Base-by-base conservation (phyloP, 2,113 vertebrate genomes). In the Clarias magur region DNA sequence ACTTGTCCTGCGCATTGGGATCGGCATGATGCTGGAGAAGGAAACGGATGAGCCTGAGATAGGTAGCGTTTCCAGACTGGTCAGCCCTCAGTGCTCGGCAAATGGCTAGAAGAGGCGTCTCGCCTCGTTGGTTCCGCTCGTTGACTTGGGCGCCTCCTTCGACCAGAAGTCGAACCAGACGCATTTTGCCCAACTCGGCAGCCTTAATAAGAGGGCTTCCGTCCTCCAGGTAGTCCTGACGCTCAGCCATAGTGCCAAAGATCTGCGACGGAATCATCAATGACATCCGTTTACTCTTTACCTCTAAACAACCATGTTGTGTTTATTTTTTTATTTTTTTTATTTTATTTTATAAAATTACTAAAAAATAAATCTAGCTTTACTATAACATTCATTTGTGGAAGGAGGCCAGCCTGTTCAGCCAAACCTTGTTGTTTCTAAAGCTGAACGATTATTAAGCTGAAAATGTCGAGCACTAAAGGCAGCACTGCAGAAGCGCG, bases 141-240 rank as follows among this genome's bases (percentile, higher is more conserved):
- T 95, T 94, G 23, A 95, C 93, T 88, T 94, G 92, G 63, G 94
- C 94, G 0, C 95, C 94, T 0, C 95, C 95, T 25, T 95, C 94
- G 81, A 95, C 89, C 85, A 95, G 90, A 70, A 95, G 89, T 21
- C 93, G 91, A 12, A 94, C 93, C 89, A 95, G 88, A 8, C 94
- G 94, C 9, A 95, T 91, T 73, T 94, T 95, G 1, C 93, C 92
- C 42, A 89, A 89, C 10, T 85, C 86, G 1, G 94, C 94, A 6
- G 94, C 95, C 2, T 82, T 86, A 88, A 95, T 92, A 60, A 95
- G 93, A 11, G 93, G 93, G 88, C 91, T 93, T 81, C 92, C 89
- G 16, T 94, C 94, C 2, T 86, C 87, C 80, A 94, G 83, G 21
- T 30, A 86, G 23, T 89, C 79, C 76, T 84, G 73, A 1, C 90